Base-by-base conservation (phyloP, 2,888 invertebrate species). In the Apotomis betuletana region DNA sequence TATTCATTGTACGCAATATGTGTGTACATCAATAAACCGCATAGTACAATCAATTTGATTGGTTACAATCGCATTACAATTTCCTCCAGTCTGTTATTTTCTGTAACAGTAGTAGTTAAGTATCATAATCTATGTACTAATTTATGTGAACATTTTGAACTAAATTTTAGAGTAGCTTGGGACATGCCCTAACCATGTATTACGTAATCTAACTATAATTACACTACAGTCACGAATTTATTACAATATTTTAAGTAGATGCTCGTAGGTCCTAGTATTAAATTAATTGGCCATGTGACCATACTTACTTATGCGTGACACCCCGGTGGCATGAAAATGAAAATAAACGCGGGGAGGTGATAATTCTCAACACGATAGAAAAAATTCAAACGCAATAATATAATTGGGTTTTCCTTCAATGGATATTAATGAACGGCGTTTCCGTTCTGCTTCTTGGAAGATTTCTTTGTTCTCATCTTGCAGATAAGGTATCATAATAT, bases 271-370 rank as follows among this genome's bases (percentile, higher is more conserved):
- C 12, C 67, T 75, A 78, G 81, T 83, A 81, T 80, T 78, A 81
- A 79, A 86, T 84, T 85, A 84, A 85, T 85, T 82, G 78, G 77
- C 67, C 68, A 74, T 77, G 49, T 63, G 61, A 44, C 57, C 51
- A 44, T 54, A 41, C 8, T 12, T n/a, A 46, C 62, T 62, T 51
- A 62, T 82, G 82, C 85, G 85, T 86, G 84, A 78, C 78, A 70
- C 27, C 72, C 59, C 70, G 60, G 57, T 63, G 74, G 77, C 78
- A 81, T 76, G 79, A 79, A 81, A 80, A 68, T 70, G 59, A 69
- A 71, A 57, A 72, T 51, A 51, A 69, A 60, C 15, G 13, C 55
- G 58, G 38, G 62, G 62, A 9, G 41, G 63, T 64, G 12, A 51
- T 41, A 55, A 62, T 67, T 41, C 36, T 51, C 38, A 41, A 15